Base-by-base conservation (phyloP, 2,797 vertebrate species). In the Esox lucius region DNA sequence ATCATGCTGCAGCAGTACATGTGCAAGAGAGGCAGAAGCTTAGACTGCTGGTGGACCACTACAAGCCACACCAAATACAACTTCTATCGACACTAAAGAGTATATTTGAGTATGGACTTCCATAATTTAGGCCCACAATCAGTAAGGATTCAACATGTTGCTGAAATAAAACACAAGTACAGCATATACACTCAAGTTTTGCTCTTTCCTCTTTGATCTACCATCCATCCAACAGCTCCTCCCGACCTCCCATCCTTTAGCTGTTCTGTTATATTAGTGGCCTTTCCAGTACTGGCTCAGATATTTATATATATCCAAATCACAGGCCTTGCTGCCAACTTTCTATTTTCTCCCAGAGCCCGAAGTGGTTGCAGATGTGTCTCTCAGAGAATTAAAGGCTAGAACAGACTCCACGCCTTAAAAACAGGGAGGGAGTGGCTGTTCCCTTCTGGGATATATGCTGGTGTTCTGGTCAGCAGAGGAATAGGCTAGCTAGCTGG, bases 221-320 rank as follows among this genome's bases (percentile, higher is more conserved):
- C 56, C 75, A 39, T 68, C 64, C 64, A 66, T 19, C 28, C 24
- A 66, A 70, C 51, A 16, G 73, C 67, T 26, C 69, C 72, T 76
- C 75, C 76, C 62, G 70, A 16, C 78, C 51, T 86, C 70, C 71
- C n/a, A 48, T 64, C 62, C 39, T 42, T 48, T 72, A 49, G 26
- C 13, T 31, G 64, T 64, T 73, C 24, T 71, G 65, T 69, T 76
- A 35, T 66, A 69, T 72, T 73, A 72, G 71, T 78, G 72, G 76
- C 78, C 80, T 76, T 79, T 80, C 78, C 78, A 77, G 26, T 72
- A 42, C 71, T 53, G 70, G 74, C 71, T 78, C 28, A 24, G 80
- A 78, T 87, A 87, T 87, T 85, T 89, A 80, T 84, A 84, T 65
- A 68, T n/a, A 77, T 59, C 74, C 77, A 86, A 88, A 89, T 89